Percentiles rank a stretch among this genome's conserved stretches.
These are phyloP conservation scores for Hycleus phaleratus DNA, from an alignment of 1,140 invertebrate species.

Conservation along the genomic window DNA sequence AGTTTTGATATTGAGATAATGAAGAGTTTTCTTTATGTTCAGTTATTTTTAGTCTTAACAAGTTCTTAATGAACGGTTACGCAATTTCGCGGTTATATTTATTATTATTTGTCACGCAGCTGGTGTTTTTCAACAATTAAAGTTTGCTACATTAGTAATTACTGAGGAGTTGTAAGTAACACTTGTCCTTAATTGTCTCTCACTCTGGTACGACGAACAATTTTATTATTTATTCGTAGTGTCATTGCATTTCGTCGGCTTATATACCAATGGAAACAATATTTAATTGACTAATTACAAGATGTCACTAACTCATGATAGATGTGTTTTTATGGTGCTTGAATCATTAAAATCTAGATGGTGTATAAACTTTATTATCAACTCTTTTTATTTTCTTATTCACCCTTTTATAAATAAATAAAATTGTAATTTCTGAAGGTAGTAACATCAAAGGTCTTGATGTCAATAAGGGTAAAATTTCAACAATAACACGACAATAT, in stretches of 20 bases:
- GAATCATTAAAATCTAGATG: too few relatives aligned
- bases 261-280: conserved; percentile 7
- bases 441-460: conserved; percentile 6
- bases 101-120: conserved; percentile 38
- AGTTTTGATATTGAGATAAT: conserved; percentile 15
- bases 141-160: conserved; percentile 38
- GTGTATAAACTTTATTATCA: too few relatives aligned
- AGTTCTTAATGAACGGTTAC: conserved; percentile 27
- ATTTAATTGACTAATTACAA: conserved; percentile 21
- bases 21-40: conserved; percentile 16
- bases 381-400: conserved; percentile 4
- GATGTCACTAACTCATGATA: conserved; percentile 2
- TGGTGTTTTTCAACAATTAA: conserved; percentile 41
- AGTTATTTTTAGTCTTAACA: conserved; percentile 16
- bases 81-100: conserved; percentile 36
- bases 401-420: conserved; percentile 9
- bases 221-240: conserved; percentile 23
- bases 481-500: conserved; percentile 5
- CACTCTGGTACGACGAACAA: conserved; percentile 21
- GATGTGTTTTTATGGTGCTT: too few relatives aligned
- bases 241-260: conserved; percentile 12
- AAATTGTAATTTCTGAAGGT: not conserved
- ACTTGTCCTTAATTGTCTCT: conserved; percentile 35
- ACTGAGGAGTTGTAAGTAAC: conserved; percentile 33
- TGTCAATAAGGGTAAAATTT: conserved; percentile 11